Evolutionary conservation across 2,888 invertebrate genomes (phyloP).

Genomic region (Stramonita haemastoma): DNA sequence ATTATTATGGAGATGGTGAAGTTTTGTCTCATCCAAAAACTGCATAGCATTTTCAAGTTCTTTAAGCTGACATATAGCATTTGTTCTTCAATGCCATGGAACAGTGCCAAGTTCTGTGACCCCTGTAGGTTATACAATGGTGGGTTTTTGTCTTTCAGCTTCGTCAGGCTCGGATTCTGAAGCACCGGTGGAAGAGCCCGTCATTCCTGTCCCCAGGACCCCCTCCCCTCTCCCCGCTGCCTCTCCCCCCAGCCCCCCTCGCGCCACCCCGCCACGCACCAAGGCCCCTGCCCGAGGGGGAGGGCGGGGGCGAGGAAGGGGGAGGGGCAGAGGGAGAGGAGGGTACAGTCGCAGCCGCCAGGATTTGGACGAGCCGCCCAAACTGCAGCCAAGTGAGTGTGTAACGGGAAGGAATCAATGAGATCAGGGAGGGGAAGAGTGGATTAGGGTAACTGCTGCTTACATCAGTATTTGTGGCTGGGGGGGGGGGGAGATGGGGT

Average conservation of each 20-base stretch:
- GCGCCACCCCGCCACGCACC: neutral
- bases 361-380: conserved; percentile 56
- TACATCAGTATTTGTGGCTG: too few species aligned
- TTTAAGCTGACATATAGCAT: too few species aligned
- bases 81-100: too few species aligned
- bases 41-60: too few species aligned
- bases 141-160: neutral
- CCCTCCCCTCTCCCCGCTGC: neutral
- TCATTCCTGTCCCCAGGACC: neutral
- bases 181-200: neutral
- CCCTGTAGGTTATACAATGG: too few species aligned
- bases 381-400: conserved; percentile 42
- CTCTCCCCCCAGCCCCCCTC: neutral
- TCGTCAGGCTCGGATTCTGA: neutral
- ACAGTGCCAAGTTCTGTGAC: too few species aligned
- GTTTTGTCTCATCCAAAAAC: too few species aligned
- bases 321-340: conserved; percentile 5
- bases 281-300: conserved; percentile 47
- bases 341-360: conserved; percentile 4
- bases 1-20: too few species aligned
- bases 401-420: too few species aligned
- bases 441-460: too few species aligned
- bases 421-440: too few species aligned
- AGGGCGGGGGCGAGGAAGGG: conserved; percentile 49
- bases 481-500: too few species aligned